Conservation (phyloP, 2,888 invertebrate genomes). For the Tricholauxania praeusta region DNA sequence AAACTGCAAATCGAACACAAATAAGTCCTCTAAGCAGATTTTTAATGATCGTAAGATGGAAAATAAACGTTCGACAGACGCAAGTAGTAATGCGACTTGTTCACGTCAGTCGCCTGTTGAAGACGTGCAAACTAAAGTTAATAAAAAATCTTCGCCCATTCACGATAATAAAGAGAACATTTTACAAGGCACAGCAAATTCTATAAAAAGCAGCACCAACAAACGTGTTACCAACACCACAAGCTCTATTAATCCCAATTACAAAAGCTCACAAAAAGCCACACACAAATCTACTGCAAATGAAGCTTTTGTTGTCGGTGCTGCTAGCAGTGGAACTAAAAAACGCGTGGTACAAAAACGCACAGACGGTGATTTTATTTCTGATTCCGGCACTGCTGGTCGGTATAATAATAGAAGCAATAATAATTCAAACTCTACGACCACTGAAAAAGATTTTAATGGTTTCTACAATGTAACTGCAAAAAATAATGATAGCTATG, state of each 20-base stretch:
- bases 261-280: slow-evolving; percentile 3
- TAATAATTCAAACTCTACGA: slow-evolving; percentile 31
- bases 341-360: slow-evolving; percentile 47
- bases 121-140: slow-evolving; percentile 9
- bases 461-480: slow-evolving; percentile 56
- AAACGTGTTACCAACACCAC: neutral
- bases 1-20: slow-evolving; percentile 23
- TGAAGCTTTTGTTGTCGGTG: slow-evolving; percentile 30
- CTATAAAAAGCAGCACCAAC: neutral
- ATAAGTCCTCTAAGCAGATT: slow-evolving; percentile 14
- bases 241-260: slow-evolving; percentile 6
- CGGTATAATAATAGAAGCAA: slow-evolving; percentile 27
- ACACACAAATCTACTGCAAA: slow-evolving; percentile 24
- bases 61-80: slow-evolving; percentile 33
- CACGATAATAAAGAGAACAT: slow-evolving; percentile 26
- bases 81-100: slow-evolving; percentile 33
- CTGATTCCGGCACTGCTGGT: neutral
- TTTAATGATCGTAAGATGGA: slow-evolving; percentile 36
- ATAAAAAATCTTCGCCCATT: slow-evolving; percentile 22
- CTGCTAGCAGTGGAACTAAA: slow-evolving; percentile 48
- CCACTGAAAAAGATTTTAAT: slow-evolving; percentile 47
- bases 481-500: slow-evolving; percentile 68
- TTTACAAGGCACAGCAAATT: neutral
- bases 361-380: slow-evolving; percentile 24
- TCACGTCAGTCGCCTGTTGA: slow-evolving; percentile 21